Evolutionary conservation across 2,113 vertebrate genomes (phyloP).

Genomic region (Ptychochromis oligacanthus): DNA sequence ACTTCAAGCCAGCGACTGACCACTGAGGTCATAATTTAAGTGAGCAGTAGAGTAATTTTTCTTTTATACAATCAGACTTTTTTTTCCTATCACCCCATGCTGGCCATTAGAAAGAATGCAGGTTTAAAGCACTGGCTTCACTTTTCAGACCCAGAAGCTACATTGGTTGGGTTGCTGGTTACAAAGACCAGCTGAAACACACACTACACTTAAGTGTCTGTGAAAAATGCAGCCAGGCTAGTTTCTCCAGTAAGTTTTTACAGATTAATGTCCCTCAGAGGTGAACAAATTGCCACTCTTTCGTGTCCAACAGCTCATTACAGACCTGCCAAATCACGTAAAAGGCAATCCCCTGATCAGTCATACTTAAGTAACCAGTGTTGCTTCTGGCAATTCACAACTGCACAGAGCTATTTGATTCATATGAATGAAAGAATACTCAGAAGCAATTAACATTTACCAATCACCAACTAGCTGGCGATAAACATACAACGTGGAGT

Average conservation of each 20-base stretch:
- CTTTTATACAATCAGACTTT: not conserved
- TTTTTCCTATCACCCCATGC: not conserved
- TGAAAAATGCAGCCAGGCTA: not conserved
- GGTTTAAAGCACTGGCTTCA: not conserved
- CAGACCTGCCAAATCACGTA: slow-evolving; percentile 15
- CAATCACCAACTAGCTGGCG: not conserved
- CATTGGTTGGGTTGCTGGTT: not conserved
- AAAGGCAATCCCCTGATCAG: not conserved
- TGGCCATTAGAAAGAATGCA: not conserved
- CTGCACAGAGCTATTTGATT: not conserved
- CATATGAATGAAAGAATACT: not conserved
- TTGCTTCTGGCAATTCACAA: not conserved
- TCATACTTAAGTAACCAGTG: not conserved
- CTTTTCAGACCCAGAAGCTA: not conserved
- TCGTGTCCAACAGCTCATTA: slow-evolving; percentile 11
- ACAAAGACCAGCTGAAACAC: not conserved
- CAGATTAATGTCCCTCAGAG: not conserved
- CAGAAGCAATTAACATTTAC: slow-evolving; percentile 4
- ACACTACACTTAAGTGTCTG: not conserved
- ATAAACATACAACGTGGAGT: not conserved
- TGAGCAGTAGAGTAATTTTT: not conserved
- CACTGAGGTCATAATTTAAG: not conserved
- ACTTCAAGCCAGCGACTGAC: not conserved
- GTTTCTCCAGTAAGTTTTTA: not conserved
- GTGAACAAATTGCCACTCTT: not conserved